Evolutionary conservation across 2,888 invertebrate genomes (phyloP), one percentile per base, ranked within the genome.

Genomic region (Sthenelais limicola): DNA sequence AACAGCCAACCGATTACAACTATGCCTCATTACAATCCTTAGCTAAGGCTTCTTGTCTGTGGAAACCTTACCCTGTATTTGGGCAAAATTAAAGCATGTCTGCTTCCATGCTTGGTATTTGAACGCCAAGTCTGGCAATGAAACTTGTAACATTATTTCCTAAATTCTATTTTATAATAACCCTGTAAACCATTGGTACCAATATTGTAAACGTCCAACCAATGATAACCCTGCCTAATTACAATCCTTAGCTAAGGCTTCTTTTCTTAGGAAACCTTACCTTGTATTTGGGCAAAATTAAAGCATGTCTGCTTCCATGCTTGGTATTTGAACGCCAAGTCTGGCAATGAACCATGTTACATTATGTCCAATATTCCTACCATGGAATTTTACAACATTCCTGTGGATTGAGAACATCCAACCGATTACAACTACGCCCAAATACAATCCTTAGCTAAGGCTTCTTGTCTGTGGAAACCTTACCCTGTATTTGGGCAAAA

Each of bases 21-120:
- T 49, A 5, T 7, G 9, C 5, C n/a, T 24, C 5, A 21, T n/a
- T 9, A 9, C 7, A 9, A 9, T 33, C 24, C 2, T n/a, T 28
- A 18, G 12, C 32, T n/a, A 43, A 12, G 38, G 24, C 62, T 62
- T 38, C 2, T n/a, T 38, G n/a, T n/a, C n/a, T 35, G 62, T 62
- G 43, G 62, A 43, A 24, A 12, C 21, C 38, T 62, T 35, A 24
- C 38, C 7, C 43, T 4, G 1, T 3, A 21, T 26, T 7, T 7
- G 35, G 62, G 62, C 62, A 38, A 35, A 43, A 62, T 4, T 1
- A 62, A 62, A 24, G n/a, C 32, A 62, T 38, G 62, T 18, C 24
- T 62, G 62, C 62, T 62, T 62, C 62, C 62, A 62, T 15, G n/a
- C 24, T 62, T 35, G 62, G 62, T 35, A 24, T 21, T 38, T 7